phyloP scores from a whole-genome alignment of 2,888 invertebrate genomes.

The Priapulus caudatus region DNA sequence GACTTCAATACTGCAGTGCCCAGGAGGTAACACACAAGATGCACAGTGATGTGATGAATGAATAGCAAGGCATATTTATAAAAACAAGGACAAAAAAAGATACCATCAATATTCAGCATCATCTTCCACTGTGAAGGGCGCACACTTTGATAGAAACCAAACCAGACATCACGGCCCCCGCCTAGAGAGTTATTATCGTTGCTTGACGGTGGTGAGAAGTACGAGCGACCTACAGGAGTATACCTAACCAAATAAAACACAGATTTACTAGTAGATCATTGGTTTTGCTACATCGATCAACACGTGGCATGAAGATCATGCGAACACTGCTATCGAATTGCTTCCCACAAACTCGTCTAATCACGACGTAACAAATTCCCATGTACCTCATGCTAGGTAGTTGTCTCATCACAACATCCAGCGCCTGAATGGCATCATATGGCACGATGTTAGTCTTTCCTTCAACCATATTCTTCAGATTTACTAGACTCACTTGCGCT shows the following conservation, averaged over 20 bases:
- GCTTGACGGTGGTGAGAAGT: slow-evolving; percentile 4
- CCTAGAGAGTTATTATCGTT: neutral
- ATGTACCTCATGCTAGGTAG: slow-evolving; percentile 20
- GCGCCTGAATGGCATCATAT: slow-evolving; percentile 34
- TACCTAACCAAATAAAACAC: too few relatives aligned
- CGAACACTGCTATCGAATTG: too few relatives aligned
- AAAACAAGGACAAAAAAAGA: too few relatives aligned
- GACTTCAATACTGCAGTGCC: too few relatives aligned
- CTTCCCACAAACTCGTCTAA: too few relatives aligned
- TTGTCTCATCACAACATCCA: slow-evolving; percentile 29
- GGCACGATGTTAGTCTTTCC: neutral
- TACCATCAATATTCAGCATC: slow-evolving; percentile 11
- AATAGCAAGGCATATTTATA: too few relatives aligned
- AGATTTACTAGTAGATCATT: too few relatives aligned
- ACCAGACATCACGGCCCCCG: slow-evolving; percentile 7
- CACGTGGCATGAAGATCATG: too few relatives aligned
- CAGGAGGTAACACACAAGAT: too few relatives aligned
- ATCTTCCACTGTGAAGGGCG: slow-evolving; percentile 13
- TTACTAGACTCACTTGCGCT: neutral
- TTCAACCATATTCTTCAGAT: neutral
- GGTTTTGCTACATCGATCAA: too few relatives aligned
- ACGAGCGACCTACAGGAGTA: neutral
- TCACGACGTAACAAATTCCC: neutral
- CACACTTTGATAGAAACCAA: slow-evolving; percentile 13
- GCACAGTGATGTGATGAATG: too few relatives aligned